phyloP scores from a whole-genome alignment of 2,888 invertebrate species.

The Cartodere bifasciata region DNA sequence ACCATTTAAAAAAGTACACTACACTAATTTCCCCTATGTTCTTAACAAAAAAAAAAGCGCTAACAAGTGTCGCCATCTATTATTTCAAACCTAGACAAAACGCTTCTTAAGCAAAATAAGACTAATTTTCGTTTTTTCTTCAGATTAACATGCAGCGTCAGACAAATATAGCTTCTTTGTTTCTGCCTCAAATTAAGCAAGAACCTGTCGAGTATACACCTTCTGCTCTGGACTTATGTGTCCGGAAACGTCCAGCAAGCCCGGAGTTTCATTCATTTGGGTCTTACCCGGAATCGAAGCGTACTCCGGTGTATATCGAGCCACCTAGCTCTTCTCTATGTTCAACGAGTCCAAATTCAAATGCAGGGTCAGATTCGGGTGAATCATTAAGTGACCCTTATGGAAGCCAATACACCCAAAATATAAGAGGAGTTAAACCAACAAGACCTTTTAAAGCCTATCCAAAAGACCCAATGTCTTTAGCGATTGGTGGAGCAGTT shows the following conservation, averaged over 20 bases:
- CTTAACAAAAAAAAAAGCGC: no score
- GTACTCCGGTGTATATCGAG: constrained; percentile 13
- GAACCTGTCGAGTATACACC: constrained; percentile 15
- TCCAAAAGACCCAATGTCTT: constrained; percentile 52
- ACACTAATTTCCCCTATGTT: no score
- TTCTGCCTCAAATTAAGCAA: constrained; percentile 1
- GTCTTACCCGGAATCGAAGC: constrained; percentile 9
- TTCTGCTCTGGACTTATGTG: constrained; percentile 24
- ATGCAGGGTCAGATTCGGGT: constrained; percentile 19
- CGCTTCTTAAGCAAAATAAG: no score
- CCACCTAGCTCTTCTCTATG: constrained; percentile 17
- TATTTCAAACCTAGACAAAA: no score
- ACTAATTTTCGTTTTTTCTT: no score
- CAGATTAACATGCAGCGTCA: no score
- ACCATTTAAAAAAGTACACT: no score
- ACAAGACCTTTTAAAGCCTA: constrained; percentile 58
- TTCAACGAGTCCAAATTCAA: constrained; percentile 19
- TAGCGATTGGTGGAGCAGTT: constrained; percentile 39
- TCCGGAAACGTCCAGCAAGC: constrained; percentile 16
- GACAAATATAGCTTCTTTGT: no score
- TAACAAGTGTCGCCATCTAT: no score
- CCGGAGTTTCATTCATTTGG: constrained; percentile 16
- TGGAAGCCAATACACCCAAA: not conserved
- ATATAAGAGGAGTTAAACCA: constrained; percentile 25
- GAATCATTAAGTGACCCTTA: constrained; percentile 19